Evolutionary conservation across 2,113 vertebrate genomes (phyloP).

Genomic region (Mesitornis unicolor): DNA sequence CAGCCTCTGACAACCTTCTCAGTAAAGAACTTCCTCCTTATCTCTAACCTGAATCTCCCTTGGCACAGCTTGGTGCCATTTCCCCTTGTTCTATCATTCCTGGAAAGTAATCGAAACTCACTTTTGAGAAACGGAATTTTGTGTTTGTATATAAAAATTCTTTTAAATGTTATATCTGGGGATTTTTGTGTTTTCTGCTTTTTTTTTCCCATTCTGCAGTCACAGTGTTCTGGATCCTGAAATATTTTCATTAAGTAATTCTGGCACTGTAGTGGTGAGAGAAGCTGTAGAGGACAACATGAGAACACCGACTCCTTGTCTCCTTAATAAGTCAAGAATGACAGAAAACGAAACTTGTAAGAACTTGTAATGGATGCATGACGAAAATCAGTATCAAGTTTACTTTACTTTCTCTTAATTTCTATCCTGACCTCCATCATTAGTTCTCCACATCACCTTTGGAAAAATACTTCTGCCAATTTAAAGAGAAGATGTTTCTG

Average conservation of each 20-base stretch:
- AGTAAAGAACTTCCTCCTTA: too few relatives aligned
- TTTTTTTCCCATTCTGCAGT: constrained; percentile 67
- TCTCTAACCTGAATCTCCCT: too few relatives aligned
- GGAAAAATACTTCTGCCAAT: not conserved
- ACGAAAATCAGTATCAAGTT: not conserved
- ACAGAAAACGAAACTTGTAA: not conserved
- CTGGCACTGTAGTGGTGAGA: constrained; percentile 79
- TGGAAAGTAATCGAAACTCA: not conserved
- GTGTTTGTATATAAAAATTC: not conserved
- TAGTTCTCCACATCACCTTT: not conserved
- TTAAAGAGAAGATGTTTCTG: not conserved
- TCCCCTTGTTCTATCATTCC: too few relatives aligned
- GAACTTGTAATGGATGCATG: not conserved
- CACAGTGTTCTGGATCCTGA: constrained; percentile 80
- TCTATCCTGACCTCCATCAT: not conserved
- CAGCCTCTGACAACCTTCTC: too few relatives aligned
- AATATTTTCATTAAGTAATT: constrained; percentile 83
- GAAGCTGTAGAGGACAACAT: not conserved
- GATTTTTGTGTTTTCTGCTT: not conserved
- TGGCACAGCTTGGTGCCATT: too few relatives aligned
- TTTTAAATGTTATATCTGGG: not conserved
- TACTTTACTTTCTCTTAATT: not conserved
- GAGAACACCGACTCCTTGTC: not conserved
- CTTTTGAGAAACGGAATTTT: not conserved
- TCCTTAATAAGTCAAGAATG: not conserved